phyloP scores from a whole-genome alignment of 2,888 invertebrate genomes.

The Heliothis peltigera region DNA sequence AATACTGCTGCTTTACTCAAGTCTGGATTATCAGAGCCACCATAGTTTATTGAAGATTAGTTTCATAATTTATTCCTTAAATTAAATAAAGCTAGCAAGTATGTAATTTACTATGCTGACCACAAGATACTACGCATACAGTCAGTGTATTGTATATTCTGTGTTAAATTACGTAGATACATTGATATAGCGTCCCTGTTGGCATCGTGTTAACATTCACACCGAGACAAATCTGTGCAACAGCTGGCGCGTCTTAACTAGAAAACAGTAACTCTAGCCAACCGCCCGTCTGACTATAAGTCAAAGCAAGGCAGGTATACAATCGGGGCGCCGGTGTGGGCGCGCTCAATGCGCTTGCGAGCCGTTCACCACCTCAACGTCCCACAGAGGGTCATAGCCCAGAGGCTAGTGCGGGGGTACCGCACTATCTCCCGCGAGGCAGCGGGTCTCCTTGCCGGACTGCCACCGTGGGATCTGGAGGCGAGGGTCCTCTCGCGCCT shows the following conservation, averaged over 20 bases:
- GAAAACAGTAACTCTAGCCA: slow-evolving; percentile 63
- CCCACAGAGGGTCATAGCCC: too few relatives aligned
- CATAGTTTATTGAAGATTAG: slow-evolving; percentile 65
- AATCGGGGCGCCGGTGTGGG: too few relatives aligned
- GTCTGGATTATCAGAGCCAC: slow-evolving; percentile 64
- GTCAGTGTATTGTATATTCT: slow-evolving; percentile 33
- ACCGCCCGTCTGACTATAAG: slow-evolving; percentile 66
- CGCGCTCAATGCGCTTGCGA: too few relatives aligned
- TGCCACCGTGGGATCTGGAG: too few relatives aligned
- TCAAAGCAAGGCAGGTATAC: slow-evolving; percentile 63
- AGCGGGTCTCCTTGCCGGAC: too few relatives aligned
- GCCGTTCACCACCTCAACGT: too few relatives aligned
- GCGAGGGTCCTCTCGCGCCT: too few relatives aligned
- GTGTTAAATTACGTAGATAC: slow-evolving; percentile 33
- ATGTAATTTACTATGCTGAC: slow-evolving; percentile 13
- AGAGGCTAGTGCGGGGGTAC: too few relatives aligned
- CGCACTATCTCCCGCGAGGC: too few relatives aligned
- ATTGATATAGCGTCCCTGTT: slow-evolving; percentile 36
- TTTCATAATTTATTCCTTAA: slow-evolving; percentile 3
- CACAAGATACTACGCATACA: slow-evolving; percentile 17
- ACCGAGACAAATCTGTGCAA: slow-evolving; percentile 65
- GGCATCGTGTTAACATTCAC: slow-evolving; percentile 54
- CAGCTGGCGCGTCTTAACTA: slow-evolving; percentile 66
- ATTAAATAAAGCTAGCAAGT: background rate
- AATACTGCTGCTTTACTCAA: slow-evolving; percentile 71